Conservation (phyloP, 2,113 vertebrate species). For the Oncorhynchus keta region DNA sequence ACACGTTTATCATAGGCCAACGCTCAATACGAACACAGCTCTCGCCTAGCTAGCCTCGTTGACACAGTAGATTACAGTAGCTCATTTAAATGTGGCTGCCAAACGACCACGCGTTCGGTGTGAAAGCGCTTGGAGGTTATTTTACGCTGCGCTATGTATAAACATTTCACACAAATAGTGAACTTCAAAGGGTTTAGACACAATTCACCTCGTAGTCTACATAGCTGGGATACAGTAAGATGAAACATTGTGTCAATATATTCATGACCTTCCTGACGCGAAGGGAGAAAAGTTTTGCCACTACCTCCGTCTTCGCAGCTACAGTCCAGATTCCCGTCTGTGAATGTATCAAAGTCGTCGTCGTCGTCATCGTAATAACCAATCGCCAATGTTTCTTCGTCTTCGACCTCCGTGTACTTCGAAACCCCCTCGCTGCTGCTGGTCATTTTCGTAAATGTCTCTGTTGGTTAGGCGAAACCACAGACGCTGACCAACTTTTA, state of each 20-base stretch:
- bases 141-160: too few relatives aligned
- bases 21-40: too few relatives aligned
- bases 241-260: background rate
- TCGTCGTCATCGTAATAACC: conserved; percentile 63
- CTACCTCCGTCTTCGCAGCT: conserved; percentile 68
- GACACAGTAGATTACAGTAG: too few relatives aligned
- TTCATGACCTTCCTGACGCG: conserved; percentile 10
- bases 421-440: conserved; percentile 28
- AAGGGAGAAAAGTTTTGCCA: background rate
- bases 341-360: conserved; percentile 63
- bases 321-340: conserved; percentile 55
- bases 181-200: too few relatives aligned
- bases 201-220: too few relatives aligned
- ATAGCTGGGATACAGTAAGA: background rate
- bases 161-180: too few relatives aligned
- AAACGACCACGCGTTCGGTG: too few relatives aligned
- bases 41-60: background rate
- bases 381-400: conserved; percentile 26
- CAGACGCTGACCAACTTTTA: conserved; percentile 37
- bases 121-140: too few relatives aligned
- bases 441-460: conserved; percentile 27
- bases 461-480: background rate
- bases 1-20: background rate
- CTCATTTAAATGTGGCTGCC: too few relatives aligned
- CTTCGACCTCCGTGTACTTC: conserved; percentile 26